Percentiles rank a stretch among this genome's conserved stretches.
Evolutionary conservation across 2,888 invertebrate genomes (phyloP).

Genomic region (Hipparchia sbordonii): DNA sequence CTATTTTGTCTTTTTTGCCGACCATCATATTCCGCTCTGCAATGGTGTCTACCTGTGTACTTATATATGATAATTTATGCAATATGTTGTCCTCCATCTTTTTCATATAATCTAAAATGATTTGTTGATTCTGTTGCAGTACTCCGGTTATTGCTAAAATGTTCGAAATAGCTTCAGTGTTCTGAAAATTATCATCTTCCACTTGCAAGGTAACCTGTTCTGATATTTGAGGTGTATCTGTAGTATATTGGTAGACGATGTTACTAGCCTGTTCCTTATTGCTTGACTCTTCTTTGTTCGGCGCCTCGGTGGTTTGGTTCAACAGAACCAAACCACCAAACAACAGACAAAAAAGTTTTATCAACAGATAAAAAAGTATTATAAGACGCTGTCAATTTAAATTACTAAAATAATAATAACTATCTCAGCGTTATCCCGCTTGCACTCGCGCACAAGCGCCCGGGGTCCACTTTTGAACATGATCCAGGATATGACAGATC

Average conservation of each 20-base stretch:
- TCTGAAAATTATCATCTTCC: constrained; percentile 2
- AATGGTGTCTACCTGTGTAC: constrained; percentile 2
- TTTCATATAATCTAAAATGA: constrained; percentile 3
- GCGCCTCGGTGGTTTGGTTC: not conserved
- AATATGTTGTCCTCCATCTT: constrained; percentile 1
- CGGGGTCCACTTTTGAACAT: constrained; percentile 10
- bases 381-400: constrained; percentile 5
- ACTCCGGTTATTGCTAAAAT: constrained; percentile 1
- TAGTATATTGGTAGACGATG: constrained; percentile 1
- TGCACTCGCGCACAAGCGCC: constrained; percentile 10
- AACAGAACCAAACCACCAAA: too few relatives aligned
- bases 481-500: constrained; percentile 10
- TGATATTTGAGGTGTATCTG: constrained; percentile 1
- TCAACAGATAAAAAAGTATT: not conserved
- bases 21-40: constrained; percentile 2
- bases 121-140: constrained; percentile 2
- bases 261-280: constrained; percentile 1
- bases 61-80: constrained; percentile 3
- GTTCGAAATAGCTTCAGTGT: constrained; percentile 2
- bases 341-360: not conserved
- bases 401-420: constrained; percentile 7
- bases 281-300: constrained; percentile 1
- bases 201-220: constrained; percentile 2
- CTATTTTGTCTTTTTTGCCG: constrained; percentile 2
- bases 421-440: constrained; percentile 10